phyloP scores from a whole-genome alignment of 2,797 vertebrate genomes.

The Molossus molossus region DNA sequence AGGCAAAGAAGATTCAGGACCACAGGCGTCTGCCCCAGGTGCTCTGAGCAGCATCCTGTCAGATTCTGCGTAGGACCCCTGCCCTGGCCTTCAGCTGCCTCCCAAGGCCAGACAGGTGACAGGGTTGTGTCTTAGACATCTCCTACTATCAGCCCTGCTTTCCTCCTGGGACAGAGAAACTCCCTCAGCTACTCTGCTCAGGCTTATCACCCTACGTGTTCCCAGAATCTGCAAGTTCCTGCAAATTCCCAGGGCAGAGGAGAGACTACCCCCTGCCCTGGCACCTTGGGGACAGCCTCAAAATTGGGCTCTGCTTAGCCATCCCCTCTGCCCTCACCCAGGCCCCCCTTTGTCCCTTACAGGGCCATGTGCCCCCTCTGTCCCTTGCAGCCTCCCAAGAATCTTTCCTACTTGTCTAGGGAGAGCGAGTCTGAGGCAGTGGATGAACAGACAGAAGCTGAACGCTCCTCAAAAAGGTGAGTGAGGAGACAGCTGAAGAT shows the following conservation, averaged over 20 bases:
- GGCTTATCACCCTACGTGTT: not conserved
- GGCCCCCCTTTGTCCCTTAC: not conserved
- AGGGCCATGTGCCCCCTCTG: not conserved
- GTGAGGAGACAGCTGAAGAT: not conserved
- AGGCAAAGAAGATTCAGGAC: not conserved
- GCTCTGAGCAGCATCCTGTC: not conserved
- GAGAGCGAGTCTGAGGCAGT: conserved; percentile 61
- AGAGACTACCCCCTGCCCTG: not conserved
- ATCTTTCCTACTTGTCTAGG: conserved; percentile 66
- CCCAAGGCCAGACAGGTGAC: not conserved
- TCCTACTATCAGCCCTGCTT: not conserved
- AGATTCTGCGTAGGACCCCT: not conserved
- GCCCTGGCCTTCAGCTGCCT: not conserved
- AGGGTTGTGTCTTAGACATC: not conserved
- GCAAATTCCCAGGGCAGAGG: not conserved
- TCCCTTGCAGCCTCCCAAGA: conserved; percentile 70
- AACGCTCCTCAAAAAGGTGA: conserved; percentile 86
- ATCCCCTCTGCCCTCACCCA: not conserved
- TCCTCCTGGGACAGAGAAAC: not conserved
- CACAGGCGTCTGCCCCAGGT: not conserved
- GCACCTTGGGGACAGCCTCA: not conserved
- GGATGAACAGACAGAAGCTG: conserved; percentile 73
- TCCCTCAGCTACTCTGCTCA: not conserved
- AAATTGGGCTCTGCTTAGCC: not conserved
- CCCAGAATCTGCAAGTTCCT: not conserved